phyloP scores from a whole-genome alignment of 2,888 invertebrate species.

The Glyphotaelius pellucidus region DNA sequence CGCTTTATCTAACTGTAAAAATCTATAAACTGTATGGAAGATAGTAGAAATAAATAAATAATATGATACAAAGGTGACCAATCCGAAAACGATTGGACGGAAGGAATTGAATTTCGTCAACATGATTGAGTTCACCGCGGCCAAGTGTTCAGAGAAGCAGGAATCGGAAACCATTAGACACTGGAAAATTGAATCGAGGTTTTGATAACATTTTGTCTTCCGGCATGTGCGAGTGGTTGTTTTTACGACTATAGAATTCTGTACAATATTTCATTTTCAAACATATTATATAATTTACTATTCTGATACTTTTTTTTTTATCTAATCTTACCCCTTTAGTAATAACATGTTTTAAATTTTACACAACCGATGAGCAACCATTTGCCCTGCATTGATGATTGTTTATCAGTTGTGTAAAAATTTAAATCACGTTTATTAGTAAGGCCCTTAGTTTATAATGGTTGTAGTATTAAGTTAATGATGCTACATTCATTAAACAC shows the following conservation, averaged over 20 bases:
- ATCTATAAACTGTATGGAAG: too few relatives aligned
- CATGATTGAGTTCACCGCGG: not conserved
- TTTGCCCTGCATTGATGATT: too few relatives aligned
- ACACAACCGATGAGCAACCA: too few relatives aligned
- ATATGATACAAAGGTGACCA: not conserved
- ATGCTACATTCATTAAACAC: not conserved
- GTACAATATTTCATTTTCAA: not conserved
- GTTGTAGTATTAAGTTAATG: too few relatives aligned
- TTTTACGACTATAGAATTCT: not conserved
- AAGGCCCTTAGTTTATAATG: too few relatives aligned
- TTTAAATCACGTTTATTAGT: too few relatives aligned
- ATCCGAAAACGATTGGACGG: conserved; percentile 14
- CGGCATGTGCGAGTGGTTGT: not conserved
- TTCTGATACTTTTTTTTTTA: too few relatives aligned
- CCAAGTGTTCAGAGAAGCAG: not conserved
- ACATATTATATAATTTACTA: not conserved
- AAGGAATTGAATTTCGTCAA: conserved; percentile 12
- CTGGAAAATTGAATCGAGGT: not conserved
- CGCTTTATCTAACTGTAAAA: too few relatives aligned
- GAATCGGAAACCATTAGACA: not conserved
- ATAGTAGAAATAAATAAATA: not conserved
- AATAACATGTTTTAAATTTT: too few relatives aligned
- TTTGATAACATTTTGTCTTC: not conserved
- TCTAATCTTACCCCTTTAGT: too few relatives aligned
- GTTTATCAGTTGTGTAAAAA: too few relatives aligned